Conservation (phyloP, 2,888 invertebrate genomes). For the Tethea ocularis region DNA sequence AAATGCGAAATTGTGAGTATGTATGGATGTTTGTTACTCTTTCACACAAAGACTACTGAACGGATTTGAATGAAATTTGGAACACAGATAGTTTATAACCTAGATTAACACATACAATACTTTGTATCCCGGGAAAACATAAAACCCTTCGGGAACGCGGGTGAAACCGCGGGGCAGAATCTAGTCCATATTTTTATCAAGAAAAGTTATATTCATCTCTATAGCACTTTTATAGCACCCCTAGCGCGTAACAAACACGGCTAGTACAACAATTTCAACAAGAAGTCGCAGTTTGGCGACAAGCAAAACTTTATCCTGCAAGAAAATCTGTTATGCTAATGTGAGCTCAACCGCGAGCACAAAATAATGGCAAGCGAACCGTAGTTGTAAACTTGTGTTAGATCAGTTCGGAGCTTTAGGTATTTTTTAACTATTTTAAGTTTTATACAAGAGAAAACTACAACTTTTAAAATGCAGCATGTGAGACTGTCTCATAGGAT, state of each 20-base stretch:
- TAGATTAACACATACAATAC: too few relatives aligned
- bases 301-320: neutral
- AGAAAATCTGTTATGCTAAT: neutral
- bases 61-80: too few relatives aligned
- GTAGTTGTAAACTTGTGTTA: neutral
- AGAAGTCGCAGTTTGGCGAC: neutral
- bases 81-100: too few relatives aligned
- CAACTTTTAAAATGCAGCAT: neutral
- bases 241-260: neutral
- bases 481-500: too few relatives aligned
- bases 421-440: neutral
- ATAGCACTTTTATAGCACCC: neutral
- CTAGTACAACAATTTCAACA: neutral
- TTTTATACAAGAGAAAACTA: neutral
- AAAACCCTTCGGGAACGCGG: too few relatives aligned
- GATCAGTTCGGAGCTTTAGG: neutral
- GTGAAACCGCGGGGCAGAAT: too few relatives aligned
- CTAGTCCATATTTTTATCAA: too few relatives aligned
- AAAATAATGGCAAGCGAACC: neutral
- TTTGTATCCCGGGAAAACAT: too few relatives aligned
- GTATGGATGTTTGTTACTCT: too few relatives aligned
- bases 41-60: too few relatives aligned
- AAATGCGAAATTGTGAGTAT: too few relatives aligned
- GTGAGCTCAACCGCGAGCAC: neutral
- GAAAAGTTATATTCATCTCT: too few relatives aligned